phyloP scores from a whole-genome alignment of 2,888 invertebrate genomes.

The Cephus spinipes region DNA sequence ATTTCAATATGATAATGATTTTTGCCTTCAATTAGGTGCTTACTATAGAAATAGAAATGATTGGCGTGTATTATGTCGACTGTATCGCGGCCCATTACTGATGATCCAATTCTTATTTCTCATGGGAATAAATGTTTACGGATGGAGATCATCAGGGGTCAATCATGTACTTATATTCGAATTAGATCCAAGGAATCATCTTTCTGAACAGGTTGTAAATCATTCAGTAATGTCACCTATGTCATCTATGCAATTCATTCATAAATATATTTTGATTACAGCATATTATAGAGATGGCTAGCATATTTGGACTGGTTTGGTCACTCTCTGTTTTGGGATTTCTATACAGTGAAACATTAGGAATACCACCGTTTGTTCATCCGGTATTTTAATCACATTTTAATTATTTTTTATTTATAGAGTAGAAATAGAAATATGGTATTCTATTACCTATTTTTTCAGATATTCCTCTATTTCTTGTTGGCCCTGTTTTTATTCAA shows the following conservation, averaged over 20 bases:
- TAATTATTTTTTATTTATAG: neutral
- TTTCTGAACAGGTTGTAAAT: slow-evolving; percentile 74
- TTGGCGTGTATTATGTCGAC: slow-evolving; percentile 78
- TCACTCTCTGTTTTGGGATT: slow-evolving; percentile 76
- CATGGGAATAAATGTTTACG: slow-evolving; percentile 84
- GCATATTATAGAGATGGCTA: slow-evolving; percentile 81
- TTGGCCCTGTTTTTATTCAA: slow-evolving; percentile 80
- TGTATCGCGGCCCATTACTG: slow-evolving; percentile 84
- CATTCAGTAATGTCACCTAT: neutral
- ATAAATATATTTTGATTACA: slow-evolving; percentile 43
- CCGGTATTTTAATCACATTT: slow-evolving; percentile 65
- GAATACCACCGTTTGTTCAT: slow-evolving; percentile 81
- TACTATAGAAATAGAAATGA: slow-evolving; percentile 56
- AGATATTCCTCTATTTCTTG: slow-evolving; percentile 74
- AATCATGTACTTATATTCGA: slow-evolving; percentile 89
- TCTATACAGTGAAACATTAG: slow-evolving; percentile 73
- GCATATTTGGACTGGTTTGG: slow-evolving; percentile 83
- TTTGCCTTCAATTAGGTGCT: slow-evolving; percentile 24
- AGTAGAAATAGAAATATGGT: neutral
- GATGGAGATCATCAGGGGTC: slow-evolving; percentile 85
- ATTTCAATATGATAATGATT: neutral
- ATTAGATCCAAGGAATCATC: slow-evolving; percentile 82
- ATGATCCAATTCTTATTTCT: slow-evolving; percentile 81
- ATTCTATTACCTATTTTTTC: slow-evolving; percentile 6
- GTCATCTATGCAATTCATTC: neutral